phyloP scores from a whole-genome alignment of 53 echinoderm and acorn worm species.

The Stichopus horrens region DNA sequence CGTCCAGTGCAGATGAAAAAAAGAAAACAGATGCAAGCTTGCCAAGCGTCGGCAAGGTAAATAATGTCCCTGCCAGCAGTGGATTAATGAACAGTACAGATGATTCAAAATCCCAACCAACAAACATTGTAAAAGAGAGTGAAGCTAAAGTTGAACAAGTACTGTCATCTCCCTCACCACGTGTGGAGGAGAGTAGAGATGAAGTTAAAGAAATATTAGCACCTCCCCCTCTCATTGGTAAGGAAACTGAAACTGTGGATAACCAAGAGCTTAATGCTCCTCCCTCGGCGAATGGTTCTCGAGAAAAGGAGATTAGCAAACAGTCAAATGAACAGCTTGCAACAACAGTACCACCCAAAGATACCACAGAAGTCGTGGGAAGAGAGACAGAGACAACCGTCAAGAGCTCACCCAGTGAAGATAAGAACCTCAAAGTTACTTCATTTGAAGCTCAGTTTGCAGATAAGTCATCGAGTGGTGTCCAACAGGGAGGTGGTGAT shows the following conservation, averaged over 20 bases:
- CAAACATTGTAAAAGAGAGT: background rate
- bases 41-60: background rate
- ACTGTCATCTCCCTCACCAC: no score
- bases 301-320: background rate
- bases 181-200: no score
- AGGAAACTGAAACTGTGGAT: no score
- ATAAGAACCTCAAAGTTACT: background rate
- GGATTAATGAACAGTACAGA: background rate
- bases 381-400: background rate
- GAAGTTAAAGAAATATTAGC: no score
- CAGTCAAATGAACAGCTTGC: background rate
- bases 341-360: background rate
- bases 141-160: background rate
- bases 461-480: background rate
- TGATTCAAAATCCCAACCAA: background rate
- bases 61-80: background rate
- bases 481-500: background rate
- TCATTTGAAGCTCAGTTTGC: constrained; percentile 28
- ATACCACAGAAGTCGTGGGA: background rate
- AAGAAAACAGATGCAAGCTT: background rate
- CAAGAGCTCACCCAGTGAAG: background rate
- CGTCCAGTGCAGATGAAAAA: background rate
- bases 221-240: no score
- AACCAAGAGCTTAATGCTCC: background rate
- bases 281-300: background rate